Evolutionary conservation across 2,113 vertebrate species (phyloP), one percentile per base, ranked within the genome.

Genomic region (Larimichthys polyactis): DNA sequence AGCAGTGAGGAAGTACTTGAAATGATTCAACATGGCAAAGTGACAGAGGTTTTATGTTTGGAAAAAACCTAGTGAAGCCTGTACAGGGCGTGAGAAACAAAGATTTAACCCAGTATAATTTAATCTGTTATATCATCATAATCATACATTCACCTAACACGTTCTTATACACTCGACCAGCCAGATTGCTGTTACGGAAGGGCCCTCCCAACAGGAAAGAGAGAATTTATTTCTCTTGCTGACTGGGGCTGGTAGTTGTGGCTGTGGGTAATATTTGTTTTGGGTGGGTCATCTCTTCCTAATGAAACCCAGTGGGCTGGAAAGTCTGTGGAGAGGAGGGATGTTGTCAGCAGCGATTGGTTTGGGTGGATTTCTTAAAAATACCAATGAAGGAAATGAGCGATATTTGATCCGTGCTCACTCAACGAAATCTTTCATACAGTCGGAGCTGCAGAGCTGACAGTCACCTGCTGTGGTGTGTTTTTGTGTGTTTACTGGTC

Each of bases 171-270:
- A 14, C 20, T n/a, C 4, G 0, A 36, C 27, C 0, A 71, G 58
- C 60, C 74, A 81, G 46, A 52, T 43, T 49, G 77, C 66, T 75
- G 51, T 49, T 60, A 11, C 4, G 29, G 87, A 79, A 32, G 64
- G 58, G 5, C 66, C 63, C 75, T 84, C 78, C 84, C 75, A 49
- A 87, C 68, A 81, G 82, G 83, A 88, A 84, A 83, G 52, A 59
- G 14, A 80, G 51, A 15, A 75, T 89, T 59, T 64, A 81, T 87
- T 83, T 81, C 75, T 64, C 57, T 44, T 43, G 81, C 60, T 75
- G 81, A 63, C 64, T n/a, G 3, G 20, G 16, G 48, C 22, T 59
- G 15, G 58, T 79, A 65, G 46, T 44, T 60, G 19, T 20, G 65
- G 63, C 51, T 74, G 19, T 16, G 51, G 52, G 63, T 46, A 19